Conservation (phyloP, 1,140 invertebrate genomes). For the Cyclargus thomasi region DNA sequence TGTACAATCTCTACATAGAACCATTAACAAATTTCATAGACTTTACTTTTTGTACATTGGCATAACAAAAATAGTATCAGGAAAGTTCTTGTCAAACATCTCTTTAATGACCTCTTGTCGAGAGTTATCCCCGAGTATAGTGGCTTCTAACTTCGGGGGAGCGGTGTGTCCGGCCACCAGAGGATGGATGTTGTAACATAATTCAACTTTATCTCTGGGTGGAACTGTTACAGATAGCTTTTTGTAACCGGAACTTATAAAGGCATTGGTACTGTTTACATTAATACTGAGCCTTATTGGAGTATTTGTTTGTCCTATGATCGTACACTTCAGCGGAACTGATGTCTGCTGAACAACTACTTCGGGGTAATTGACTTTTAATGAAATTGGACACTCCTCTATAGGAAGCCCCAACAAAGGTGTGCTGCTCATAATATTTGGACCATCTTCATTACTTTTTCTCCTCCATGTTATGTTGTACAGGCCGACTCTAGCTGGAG, state of each 20-base stretch:
- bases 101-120: conserved; percentile 55
- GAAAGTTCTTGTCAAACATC: conserved; percentile 68
- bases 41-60: conserved; percentile 69
- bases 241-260: conserved; percentile 94
- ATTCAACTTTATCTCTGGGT: conserved; percentile 76
- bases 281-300: conserved; percentile 84
- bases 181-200: conserved; percentile 85
- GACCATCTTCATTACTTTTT: conserved; percentile 62
- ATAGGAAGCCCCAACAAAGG: conserved; percentile 77
- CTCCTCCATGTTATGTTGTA: conserved; percentile 87
- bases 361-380: conserved; percentile 84
- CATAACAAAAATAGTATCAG: conserved; percentile 71
- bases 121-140: conserved; percentile 69
- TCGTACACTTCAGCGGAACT: conserved; percentile 80
- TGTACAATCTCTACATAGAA: conserved; percentile 18
- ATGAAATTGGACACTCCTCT: conserved; percentile 81
- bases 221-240: conserved; percentile 83
- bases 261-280: conserved; percentile 89
- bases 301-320: conserved; percentile 83
- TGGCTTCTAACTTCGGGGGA: conserved; percentile 80
- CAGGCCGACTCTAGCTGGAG: conserved; percentile 78
- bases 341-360: conserved; percentile 84
- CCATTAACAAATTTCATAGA: conserved; percentile 38
- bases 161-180: conserved; percentile 81
- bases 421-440: conserved; percentile 61